Conservation (phyloP, 2,113 vertebrate genomes). For the Triplophysa dalaica region DNA sequence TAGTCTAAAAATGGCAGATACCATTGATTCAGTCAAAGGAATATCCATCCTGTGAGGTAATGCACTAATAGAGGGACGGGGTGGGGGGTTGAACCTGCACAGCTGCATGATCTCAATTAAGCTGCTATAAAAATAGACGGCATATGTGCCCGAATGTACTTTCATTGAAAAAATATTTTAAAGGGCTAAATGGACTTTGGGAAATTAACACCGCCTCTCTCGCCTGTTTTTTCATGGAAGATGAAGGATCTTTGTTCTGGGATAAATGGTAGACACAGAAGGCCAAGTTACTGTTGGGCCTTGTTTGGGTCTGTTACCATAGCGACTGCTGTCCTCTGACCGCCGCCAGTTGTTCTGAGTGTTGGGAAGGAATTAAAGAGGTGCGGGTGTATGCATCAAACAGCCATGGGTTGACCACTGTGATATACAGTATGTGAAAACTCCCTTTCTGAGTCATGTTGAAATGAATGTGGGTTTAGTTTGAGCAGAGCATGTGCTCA, state of each 20-base stretch:
- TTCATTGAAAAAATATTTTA: slow-evolving; percentile 23
- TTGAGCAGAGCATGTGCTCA: background rate
- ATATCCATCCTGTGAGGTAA: slow-evolving; percentile 19
- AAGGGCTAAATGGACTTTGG: background rate
- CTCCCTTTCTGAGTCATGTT: slow-evolving; percentile 4
- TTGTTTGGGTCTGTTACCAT: slow-evolving; percentile 74
- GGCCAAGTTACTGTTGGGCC: slow-evolving; percentile 62
- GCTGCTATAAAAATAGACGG: background rate
- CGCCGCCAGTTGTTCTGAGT: slow-evolving; percentile 34
- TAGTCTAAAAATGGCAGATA: background rate
- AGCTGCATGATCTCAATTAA: slow-evolving; percentile 24
- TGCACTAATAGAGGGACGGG: background rate
- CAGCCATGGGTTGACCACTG: background rate
- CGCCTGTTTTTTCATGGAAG: slow-evolving; percentile 4
- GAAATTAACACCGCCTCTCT: background rate
- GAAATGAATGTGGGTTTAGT: slow-evolving; percentile 16
- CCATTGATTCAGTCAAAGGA: background rate
- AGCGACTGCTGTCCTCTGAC: slow-evolving; percentile 51
- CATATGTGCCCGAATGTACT: background rate
- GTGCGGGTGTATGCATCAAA: background rate
- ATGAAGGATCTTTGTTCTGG: slow-evolving; percentile 56
- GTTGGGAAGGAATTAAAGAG: background rate
- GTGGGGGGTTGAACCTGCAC: background rate
- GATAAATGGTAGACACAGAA: slow-evolving; percentile 33
- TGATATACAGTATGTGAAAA: background rate